Percentiles rank a stretch among this genome's conserved stretches.
phyloP scores from a whole-genome alignment of 2,888 invertebrate species.

The Eucera pruinosa region DNA sequence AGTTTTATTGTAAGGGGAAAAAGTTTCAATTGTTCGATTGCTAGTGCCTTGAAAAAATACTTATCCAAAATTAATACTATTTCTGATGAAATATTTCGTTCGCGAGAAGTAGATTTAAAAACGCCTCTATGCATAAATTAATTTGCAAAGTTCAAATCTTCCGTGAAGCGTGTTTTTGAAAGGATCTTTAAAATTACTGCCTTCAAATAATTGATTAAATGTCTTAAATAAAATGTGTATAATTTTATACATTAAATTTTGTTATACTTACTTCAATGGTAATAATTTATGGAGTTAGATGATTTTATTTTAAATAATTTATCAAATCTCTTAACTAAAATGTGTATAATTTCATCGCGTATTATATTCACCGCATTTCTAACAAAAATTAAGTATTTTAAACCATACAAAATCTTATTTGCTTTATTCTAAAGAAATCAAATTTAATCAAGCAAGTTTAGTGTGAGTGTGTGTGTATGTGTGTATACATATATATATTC shows the following conservation, averaged over 20 bases:
- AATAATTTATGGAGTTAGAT: too few relatives aligned
- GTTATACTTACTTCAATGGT: too few relatives aligned
- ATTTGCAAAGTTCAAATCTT: too few relatives aligned
- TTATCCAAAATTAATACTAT: slow-evolving; percentile 27
- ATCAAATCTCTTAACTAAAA: slow-evolving; percentile 3
- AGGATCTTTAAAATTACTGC: too few relatives aligned
- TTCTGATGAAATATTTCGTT: slow-evolving; percentile 3
- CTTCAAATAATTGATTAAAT: background rate
- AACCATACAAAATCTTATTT: background rate
- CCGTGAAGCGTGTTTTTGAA: slow-evolving; percentile 17
- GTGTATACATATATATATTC: too few relatives aligned
- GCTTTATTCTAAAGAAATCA: too few relatives aligned
- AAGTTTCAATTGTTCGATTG: slow-evolving; percentile 35
- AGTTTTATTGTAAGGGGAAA: slow-evolving; percentile 4
- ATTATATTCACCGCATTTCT: slow-evolving; percentile 1
- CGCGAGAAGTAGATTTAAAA: slow-evolving; percentile 21
- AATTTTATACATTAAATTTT: too few relatives aligned
- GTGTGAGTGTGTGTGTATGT: too few relatives aligned
- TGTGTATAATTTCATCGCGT: slow-evolving; percentile 8
- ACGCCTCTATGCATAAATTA: too few relatives aligned
- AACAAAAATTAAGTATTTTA: slow-evolving; percentile 7
- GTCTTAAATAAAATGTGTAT: slow-evolving; percentile 18
- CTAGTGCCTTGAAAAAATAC: slow-evolving; percentile 29
- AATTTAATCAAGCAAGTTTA: too few relatives aligned
- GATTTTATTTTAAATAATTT: too few relatives aligned